These are phyloP conservation scores for Ahaetulla prasina DNA, from an alignment of 2,113 vertebrate genomes.

Conservation along the genomic window DNA sequence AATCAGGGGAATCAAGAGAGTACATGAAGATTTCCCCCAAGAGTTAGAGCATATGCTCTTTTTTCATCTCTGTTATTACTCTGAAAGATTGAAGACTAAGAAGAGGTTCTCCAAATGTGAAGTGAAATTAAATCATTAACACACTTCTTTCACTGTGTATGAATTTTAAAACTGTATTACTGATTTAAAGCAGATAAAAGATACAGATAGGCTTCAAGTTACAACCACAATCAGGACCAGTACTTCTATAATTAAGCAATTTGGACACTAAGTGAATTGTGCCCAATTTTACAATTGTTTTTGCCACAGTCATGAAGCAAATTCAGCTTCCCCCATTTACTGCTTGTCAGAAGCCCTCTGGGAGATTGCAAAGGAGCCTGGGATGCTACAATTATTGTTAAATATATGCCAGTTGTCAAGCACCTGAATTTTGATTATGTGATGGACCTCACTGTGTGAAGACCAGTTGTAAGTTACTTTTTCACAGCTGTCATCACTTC, in stretches of 20 bases:
- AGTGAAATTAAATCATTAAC: conserved; percentile 19
- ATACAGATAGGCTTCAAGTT: neutral
- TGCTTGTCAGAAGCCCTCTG: neutral
- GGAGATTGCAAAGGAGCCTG: neutral
- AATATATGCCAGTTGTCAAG: neutral
- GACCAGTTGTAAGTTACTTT: neutral
- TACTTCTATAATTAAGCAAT: neutral
- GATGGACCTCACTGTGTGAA: neutral
- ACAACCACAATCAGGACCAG: neutral
- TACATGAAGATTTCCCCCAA: neutral
- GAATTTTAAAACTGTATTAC: conserved; percentile 5
- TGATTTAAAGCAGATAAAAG: neutral
- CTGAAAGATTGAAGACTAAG: neutral
- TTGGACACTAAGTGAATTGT: neutral
- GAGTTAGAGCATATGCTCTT: conserved; percentile 16
- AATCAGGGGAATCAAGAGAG: neutral
- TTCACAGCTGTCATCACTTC: neutral
- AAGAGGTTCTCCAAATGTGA: neutral
- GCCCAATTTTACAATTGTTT: neutral
- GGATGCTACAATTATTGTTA: neutral
- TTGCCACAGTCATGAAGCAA: neutral
- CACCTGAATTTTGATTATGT: neutral
- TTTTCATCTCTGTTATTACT: conserved; percentile 14
- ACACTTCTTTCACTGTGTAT: neutral
- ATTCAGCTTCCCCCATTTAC: neutral